A percentile compares a stretch with the other conserved stretches of the same genome.
Conservation (phyloP, 1,140 invertebrate genomes). For the Procambarus virginalis region DNA sequence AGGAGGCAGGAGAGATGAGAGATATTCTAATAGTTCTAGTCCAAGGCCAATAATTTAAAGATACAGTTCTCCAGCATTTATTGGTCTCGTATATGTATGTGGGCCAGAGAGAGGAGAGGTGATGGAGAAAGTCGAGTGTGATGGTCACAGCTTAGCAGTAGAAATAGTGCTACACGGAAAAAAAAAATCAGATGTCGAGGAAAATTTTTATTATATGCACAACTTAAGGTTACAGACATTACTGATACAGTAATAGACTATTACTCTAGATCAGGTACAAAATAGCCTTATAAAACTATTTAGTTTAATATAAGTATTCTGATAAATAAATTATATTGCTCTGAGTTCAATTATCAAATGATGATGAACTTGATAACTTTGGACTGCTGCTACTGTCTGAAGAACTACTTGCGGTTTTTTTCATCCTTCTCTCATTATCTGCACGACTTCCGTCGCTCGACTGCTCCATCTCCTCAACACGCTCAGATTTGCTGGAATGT, state of each 20-base stretch:
- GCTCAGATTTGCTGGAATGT: slow-evolving; percentile 48
- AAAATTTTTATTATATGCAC: neutral
- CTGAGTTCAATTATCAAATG: slow-evolving; percentile 43
- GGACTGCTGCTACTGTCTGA: slow-evolving; percentile 58
- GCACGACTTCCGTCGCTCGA: slow-evolving; percentile 51
- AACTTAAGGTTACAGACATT: neutral
- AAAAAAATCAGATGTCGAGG: neutral
- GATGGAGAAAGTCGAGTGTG: too few species aligned
- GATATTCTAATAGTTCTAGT: too few species aligned
- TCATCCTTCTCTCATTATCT: slow-evolving; percentile 47
- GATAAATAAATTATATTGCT: neutral
- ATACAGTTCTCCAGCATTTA: too few species aligned
- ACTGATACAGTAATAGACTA: neutral
- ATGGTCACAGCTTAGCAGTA: too few species aligned
- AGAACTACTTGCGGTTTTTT: slow-evolving; percentile 55
- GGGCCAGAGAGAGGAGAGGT: too few species aligned
- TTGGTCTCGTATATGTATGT: too few species aligned
- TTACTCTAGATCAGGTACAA: slow-evolving; percentile 13
- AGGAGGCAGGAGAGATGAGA: too few species aligned
- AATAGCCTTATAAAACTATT: neutral
- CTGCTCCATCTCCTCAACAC: slow-evolving; percentile 55
- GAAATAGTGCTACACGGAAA: neutral
- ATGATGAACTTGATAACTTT: slow-evolving; percentile 58
- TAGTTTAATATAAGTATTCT: neutral
- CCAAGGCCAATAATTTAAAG: too few species aligned